These are phyloP conservation scores for Condylostylus longicornis DNA, from an alignment of 1,140 invertebrate genomes.

Conservation along the genomic window DNA sequence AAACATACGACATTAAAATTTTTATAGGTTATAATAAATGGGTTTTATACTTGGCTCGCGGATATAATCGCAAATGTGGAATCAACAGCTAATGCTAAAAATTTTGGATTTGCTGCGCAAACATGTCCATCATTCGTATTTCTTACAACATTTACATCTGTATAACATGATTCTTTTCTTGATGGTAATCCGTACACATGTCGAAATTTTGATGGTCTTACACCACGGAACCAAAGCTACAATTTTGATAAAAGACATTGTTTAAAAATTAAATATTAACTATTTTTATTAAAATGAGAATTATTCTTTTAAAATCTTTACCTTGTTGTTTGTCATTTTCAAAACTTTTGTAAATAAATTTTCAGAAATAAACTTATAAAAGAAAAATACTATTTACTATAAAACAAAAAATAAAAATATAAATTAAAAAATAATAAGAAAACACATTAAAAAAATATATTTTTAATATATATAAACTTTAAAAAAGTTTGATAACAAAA, in stretches of 20 bases:
- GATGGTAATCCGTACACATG: conserved; percentile 83
- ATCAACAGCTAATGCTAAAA: conserved; percentile 84
- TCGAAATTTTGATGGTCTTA: conserved; percentile 78
- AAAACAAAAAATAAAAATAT: no score
- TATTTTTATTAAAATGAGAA: background rate
- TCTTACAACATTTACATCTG: conserved; percentile 84
- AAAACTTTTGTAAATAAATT: no score
- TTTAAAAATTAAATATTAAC: background rate
- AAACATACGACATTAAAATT: conserved; percentile 3
- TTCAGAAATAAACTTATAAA: no score
- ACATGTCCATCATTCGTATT: conserved; percentile 85
- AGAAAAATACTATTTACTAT: no score
- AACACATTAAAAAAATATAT: no score
- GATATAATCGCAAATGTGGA: conserved; percentile 85
- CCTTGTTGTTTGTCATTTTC: background rate
- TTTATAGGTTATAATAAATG: background rate
- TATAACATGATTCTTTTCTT: conserved; percentile 79
- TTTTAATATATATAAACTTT: no score
- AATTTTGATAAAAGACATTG: conserved; percentile 18
- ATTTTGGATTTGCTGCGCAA: conserved; percentile 88
- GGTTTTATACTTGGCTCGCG: conserved; percentile 58
- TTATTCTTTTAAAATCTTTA: background rate
- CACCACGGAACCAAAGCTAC: conserved; percentile 68
- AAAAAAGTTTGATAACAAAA: no score
- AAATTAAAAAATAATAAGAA: no score